Base-by-base conservation (phyloP, 2,797 vertebrate genomes). In the Artibeus jamaicensis region DNA sequence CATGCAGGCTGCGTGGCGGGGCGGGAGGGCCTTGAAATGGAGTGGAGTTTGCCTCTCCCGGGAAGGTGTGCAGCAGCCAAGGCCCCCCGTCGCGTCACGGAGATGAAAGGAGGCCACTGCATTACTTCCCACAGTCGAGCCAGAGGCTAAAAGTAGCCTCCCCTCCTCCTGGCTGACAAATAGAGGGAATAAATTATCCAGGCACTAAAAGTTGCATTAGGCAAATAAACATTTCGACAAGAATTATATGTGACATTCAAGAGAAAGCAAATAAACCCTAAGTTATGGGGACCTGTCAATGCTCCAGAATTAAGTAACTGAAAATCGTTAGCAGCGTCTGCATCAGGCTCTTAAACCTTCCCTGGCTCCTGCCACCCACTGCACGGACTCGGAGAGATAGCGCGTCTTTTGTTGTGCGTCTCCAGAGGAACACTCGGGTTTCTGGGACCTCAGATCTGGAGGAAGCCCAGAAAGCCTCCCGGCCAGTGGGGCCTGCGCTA, bases 181-280 rank as follows among this genome's bases (percentile, higher is more conserved):
- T 97, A 97, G 96, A 96, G 95, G 95, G 94, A 98, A 98, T 98
- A 98, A 99, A 98, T 98, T 98, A 98, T 97, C 97, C 90, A 74
- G 98, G 98, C 98, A 97, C 98, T 98, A 98, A 98, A 98, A 98
- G 98, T 98, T 98, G 98, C 98, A 98, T 99, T 98, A 99, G 98
- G 98, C 98, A 99, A 99, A 99, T 99, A 98, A 98, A 98, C 98
- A 98, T 98, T 98, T 98, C 97, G 95, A 97, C 97, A 98, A 98
- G 98, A 98, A 98, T 98, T 98, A 98, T 98, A 98, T 91, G 97
- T 98, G 98, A 98, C 98, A 97, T 98, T 98, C 98, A 90, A 96
- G 95, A 96, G 97, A 97, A 98, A 98, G 98, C 98, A 98, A 98
- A 98, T 98, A 98, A 98, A 98, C 98, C 97, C 95, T 98, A 98